Conservation (phyloP, 2,113 vertebrate species). For the Tachycineta bicolor region DNA sequence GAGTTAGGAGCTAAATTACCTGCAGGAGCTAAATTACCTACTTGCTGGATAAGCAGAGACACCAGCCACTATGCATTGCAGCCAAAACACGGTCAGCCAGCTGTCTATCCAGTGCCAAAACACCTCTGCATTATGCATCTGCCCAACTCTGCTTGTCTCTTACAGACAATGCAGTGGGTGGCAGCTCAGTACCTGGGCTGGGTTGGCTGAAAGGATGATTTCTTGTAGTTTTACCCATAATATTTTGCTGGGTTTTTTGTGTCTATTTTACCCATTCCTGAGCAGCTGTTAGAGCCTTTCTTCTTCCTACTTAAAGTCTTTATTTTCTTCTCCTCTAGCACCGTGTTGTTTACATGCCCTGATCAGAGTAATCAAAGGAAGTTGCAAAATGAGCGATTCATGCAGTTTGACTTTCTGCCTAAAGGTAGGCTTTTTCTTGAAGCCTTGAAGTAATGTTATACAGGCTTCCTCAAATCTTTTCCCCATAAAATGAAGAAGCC, state of each 20-base stretch:
- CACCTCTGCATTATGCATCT: background rate
- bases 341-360: background rate
- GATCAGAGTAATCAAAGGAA: background rate
- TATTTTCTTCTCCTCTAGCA: background rate
- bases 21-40: background rate
- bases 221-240: background rate
- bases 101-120: background rate
- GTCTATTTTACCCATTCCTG: background rate
- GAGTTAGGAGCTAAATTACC: background rate
- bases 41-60: background rate
- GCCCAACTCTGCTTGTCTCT: background rate
- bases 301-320: background rate
- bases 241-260: background rate
- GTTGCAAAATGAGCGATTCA: rapidly evolving
- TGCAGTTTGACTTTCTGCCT: background rate
- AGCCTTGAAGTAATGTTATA: background rate
- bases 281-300: background rate
- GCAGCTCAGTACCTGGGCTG: background rate
- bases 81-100: background rate
- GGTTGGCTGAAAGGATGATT: background rate
- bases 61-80: background rate
- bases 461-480: background rate
- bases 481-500: background rate
- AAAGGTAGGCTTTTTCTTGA: background rate
- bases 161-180: background rate